Conservation (phyloP, 1,140 invertebrate genomes). For the Drosophila santomea region DNA sequence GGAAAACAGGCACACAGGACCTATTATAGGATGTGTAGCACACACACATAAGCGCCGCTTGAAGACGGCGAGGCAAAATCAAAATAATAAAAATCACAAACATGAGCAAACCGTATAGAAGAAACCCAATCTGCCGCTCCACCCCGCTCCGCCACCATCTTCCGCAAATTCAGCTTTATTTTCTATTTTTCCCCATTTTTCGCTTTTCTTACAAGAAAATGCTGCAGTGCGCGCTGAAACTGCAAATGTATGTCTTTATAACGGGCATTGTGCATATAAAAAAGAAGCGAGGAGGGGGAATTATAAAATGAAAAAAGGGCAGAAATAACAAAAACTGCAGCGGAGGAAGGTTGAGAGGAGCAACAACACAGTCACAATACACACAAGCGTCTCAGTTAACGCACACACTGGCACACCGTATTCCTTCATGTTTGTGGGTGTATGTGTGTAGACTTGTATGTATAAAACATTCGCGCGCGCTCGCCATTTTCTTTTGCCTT, state of each 20-base stretch:
- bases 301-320: slow-evolving; percentile 70
- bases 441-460: slow-evolving; percentile 55
- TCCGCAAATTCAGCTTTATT: slow-evolving; percentile 75
- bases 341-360: slow-evolving; percentile 48
- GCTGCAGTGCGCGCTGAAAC: slow-evolving; percentile 70
- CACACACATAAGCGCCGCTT: background rate
- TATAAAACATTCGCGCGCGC: slow-evolving; percentile 70
- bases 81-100: slow-evolving; percentile 74
- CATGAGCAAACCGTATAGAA: slow-evolving; percentile 66
- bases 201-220: slow-evolving; percentile 78
- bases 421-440: slow-evolving; percentile 17
- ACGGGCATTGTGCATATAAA: slow-evolving; percentile 68
- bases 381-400: slow-evolving; percentile 58
- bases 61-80: slow-evolving; percentile 36
- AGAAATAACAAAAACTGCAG: slow-evolving; percentile 44
- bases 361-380: slow-evolving; percentile 74
- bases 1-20: slow-evolving; percentile 15
- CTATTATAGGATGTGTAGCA: slow-evolving; percentile 5
- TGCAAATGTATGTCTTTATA: slow-evolving; percentile 81
- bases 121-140: slow-evolving; percentile 33
- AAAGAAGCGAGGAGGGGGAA: slow-evolving; percentile 61
- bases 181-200: slow-evolving; percentile 51
- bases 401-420: slow-evolving; percentile 48
- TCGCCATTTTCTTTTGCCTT: slow-evolving; percentile 74
- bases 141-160: background rate